Base-by-base conservation (phyloP, 2,888 invertebrate species). In the Drosophila atripex region DNA sequence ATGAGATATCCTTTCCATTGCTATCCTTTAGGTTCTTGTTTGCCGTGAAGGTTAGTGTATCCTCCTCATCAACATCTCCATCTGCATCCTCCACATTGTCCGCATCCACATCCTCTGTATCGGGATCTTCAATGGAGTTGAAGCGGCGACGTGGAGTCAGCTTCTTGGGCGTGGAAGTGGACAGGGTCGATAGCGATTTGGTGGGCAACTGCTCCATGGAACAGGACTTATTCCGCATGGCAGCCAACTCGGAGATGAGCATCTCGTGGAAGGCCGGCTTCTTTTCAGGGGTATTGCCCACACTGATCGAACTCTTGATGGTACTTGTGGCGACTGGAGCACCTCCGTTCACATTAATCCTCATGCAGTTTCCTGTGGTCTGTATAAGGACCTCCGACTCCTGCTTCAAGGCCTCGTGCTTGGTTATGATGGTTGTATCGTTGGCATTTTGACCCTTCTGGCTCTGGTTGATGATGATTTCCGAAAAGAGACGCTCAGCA, bases 171-270 rank as follows among this genome's bases (percentile, higher is more conserved):
- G 72, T 66, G 7, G 61, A 56, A 38, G 59, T 52, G 21, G 38
- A 25, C 8, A 59, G 23, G 0, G 65, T 54, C 7, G 71, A 56
- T 6, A 76, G 38, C 32, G 78, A 79, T n/a, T 76, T 77, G 30
- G 77, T 86, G 50, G 88, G 88, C 84, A 90, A 76, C 73, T 90
- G 89, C 66, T 90, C 90, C 80, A 91, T 75, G 1, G 90, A 90
- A 60, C 88, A 87, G 45, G 91, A 90, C 64, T 87, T 77, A 57
- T 86, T 89, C 63, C 94, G 93, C 95, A 95, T 95, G 57, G 93
- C 93, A 79, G 95, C 93, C 90, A 95, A 88, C 89, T 95, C 95
- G 70, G 94, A 93, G 82, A 95, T 95, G 80, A 95, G 92, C 91
- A 95, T 93, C 91, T 95, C 95, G 88, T 95, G 95, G 89, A 92